A percentile compares a stretch with the other conserved stretches of the same genome.
Conservation (phyloP, 2,797 vertebrate species). For the Fistularia commersonii region DNA sequence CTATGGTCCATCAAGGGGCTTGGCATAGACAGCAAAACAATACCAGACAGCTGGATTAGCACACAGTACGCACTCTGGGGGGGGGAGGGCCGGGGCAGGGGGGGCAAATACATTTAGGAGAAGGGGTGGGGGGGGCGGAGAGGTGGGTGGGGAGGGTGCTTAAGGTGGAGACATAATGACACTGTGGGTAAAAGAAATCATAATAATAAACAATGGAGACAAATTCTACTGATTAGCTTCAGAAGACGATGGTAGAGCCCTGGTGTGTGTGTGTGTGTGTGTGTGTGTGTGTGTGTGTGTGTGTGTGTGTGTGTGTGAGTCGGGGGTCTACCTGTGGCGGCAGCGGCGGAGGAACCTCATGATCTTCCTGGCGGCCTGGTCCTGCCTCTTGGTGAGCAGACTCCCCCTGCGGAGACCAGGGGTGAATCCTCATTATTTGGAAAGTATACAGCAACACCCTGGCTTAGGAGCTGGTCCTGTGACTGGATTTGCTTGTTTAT, state of each 20-base stretch:
- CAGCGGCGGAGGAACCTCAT: slow-evolving; percentile 98
- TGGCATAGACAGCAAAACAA: slow-evolving; percentile 98
- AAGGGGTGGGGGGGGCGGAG: slow-evolving; percentile 42
- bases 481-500: no score
- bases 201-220: neutral
- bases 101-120: slow-evolving; percentile 55
- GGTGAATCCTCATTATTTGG: neutral
- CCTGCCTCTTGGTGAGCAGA: slow-evolving; percentile 98
- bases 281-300: slow-evolving; percentile 6
- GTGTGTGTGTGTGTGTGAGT: slow-evolving; percentile 8
- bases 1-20: slow-evolving; percentile 99
- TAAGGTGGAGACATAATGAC: no score
- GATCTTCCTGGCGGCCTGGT: slow-evolving; percentile 99
- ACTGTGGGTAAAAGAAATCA: no score
- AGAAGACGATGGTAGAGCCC: slow-evolving; percentile 7
- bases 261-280: slow-evolving; percentile 9
- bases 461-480: neutral
- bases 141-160: slow-evolving; percentile 12
- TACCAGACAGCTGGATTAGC: slow-evolving; percentile 99
- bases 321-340: slow-evolving; percentile 89
- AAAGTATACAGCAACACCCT: neutral
- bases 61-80: slow-evolving; percentile 80
- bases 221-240: slow-evolving; percentile 32
- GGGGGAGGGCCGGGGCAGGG: slow-evolving; percentile 53
- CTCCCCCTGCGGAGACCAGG: slow-evolving; percentile 82